These are phyloP conservation scores for Hippoglossus hippoglossus DNA, from an alignment of 2,797 vertebrate genomes.

Conservation along the genomic window DNA sequence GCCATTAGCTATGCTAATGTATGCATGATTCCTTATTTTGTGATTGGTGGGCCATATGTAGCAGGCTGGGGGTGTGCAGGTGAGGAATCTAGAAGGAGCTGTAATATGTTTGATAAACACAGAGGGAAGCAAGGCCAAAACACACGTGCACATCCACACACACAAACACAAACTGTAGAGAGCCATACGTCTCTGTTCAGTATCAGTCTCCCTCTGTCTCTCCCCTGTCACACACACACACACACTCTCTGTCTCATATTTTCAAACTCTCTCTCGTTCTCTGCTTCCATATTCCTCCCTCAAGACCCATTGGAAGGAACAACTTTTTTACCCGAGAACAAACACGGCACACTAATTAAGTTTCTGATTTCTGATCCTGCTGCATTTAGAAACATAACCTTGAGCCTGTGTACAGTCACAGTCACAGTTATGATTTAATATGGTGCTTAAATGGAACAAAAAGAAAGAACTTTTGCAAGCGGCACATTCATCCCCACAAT, in stretches of 20 bases:
- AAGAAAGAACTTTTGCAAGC: conserved; percentile 79
- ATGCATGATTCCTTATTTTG: conserved; percentile 99
- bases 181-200: conserved; percentile 54
- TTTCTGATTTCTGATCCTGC: conserved; percentile 82
- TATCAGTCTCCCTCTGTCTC: conserved; percentile 65
- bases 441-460: conserved; percentile 81
- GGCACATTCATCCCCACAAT: conserved; percentile 80
- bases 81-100: conserved; percentile 96
- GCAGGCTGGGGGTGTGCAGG: conserved; percentile 97
- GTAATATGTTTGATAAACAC: conserved; percentile 98
- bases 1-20: conserved; percentile 99
- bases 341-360: conserved; percentile 79
- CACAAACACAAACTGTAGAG: conserved; percentile 32
- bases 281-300: conserved; percentile 71
- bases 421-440: conserved; percentile 81
- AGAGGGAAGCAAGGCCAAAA: conserved; percentile 83
- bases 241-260: conserved; percentile 40
- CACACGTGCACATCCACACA: conserved; percentile 42
- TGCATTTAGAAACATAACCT: conserved; percentile 84
- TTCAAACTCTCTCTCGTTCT: conserved; percentile 41
- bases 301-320: conserved; percentile 73
- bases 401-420: conserved; percentile 75
- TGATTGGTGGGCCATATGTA: conserved; percentile 99
- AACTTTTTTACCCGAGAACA: conserved; percentile 77
- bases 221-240: conserved; percentile 36